phyloP scores from a whole-genome alignment of 2,888 invertebrate genomes.

The Agonopterix heracliana region DNA sequence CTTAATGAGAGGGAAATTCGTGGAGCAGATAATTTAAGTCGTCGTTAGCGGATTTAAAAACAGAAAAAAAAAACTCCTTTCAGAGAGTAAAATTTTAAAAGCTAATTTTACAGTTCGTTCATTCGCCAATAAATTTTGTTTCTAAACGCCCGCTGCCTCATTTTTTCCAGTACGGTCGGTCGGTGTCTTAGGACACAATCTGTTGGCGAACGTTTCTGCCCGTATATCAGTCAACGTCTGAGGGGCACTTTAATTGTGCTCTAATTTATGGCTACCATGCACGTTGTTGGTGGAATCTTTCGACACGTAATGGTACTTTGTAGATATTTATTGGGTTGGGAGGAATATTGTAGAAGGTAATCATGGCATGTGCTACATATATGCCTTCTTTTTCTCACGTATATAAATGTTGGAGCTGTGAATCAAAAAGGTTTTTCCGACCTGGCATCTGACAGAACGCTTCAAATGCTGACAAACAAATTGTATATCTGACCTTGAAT shows the following conservation, averaged over 20 bases:
- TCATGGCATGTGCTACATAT: slow-evolving; percentile 14
- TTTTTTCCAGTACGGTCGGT: slow-evolving; percentile 46
- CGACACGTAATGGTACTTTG: slow-evolving; percentile 15
- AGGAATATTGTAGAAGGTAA: slow-evolving; percentile 11
- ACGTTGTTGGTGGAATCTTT: slow-evolving; percentile 9
- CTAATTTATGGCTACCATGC: slow-evolving; percentile 51
- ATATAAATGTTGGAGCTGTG: too few relatives aligned
- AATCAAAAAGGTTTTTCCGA: too few relatives aligned
- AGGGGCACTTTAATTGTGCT: slow-evolving; percentile 60
- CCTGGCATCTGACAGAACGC: too few relatives aligned
- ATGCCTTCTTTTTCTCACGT: background rate
- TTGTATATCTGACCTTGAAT: too few relatives aligned
- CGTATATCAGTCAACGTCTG: slow-evolving; percentile 70
- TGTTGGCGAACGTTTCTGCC: slow-evolving; percentile 42
- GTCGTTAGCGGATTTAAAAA: too few relatives aligned
- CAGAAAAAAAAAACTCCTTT: slow-evolving; percentile 1
- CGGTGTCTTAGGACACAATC: slow-evolving; percentile 33
- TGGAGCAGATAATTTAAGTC: too few relatives aligned
- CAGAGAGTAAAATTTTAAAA: slow-evolving; percentile 19
- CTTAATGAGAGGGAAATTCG: background rate
- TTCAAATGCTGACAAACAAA: too few relatives aligned
- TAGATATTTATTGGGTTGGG: slow-evolving; percentile 20
- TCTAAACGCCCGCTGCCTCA: slow-evolving; percentile 30
- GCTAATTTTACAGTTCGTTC: slow-evolving; percentile 26
- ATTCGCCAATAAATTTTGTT: slow-evolving; percentile 30